Conservation (phyloP, 2,113 vertebrate genomes). For the Capreolus pygargus region DNA sequence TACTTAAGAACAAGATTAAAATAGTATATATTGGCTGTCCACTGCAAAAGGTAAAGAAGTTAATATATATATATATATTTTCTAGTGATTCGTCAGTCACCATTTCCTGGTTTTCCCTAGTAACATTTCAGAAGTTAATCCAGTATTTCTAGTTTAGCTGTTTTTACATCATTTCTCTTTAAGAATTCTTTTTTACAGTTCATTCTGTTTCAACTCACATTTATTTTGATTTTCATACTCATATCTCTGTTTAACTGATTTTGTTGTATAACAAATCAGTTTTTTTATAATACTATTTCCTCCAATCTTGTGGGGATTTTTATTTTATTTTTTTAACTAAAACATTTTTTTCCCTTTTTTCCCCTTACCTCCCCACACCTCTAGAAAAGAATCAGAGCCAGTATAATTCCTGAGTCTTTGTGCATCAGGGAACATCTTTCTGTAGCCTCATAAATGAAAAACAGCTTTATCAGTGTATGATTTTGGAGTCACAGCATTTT, state of each 20-base stretch:
- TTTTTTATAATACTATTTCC: not conserved
- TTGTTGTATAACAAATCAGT: not conserved
- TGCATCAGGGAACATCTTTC: not conserved
- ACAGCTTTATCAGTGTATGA: not conserved
- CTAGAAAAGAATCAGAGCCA: not conserved
- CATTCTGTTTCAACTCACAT: not conserved
- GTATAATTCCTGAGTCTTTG: not conserved
- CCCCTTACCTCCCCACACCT: not conserved
- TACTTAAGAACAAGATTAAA: not conserved
- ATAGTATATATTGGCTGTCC: not conserved
- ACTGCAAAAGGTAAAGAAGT: not conserved
- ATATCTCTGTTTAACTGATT: not conserved
- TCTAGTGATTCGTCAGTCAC: not conserved
- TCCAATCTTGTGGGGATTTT: not conserved
- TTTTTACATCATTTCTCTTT: not conserved
- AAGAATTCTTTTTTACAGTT: not conserved
- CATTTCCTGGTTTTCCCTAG: not conserved
- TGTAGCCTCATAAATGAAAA: not conserved
- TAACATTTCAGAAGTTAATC: not conserved
- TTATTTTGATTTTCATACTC: not conserved
- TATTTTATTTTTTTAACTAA: not conserved
- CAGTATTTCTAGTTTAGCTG: not conserved
- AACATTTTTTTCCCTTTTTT: not conserved
- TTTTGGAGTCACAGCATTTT: not conserved
- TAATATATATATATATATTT: not conserved